A percentile compares a stretch with the other conserved stretches of the same genome.
phyloP scores from a whole-genome alignment of 2,797 vertebrate species.

The Varecia variegata region DNA sequence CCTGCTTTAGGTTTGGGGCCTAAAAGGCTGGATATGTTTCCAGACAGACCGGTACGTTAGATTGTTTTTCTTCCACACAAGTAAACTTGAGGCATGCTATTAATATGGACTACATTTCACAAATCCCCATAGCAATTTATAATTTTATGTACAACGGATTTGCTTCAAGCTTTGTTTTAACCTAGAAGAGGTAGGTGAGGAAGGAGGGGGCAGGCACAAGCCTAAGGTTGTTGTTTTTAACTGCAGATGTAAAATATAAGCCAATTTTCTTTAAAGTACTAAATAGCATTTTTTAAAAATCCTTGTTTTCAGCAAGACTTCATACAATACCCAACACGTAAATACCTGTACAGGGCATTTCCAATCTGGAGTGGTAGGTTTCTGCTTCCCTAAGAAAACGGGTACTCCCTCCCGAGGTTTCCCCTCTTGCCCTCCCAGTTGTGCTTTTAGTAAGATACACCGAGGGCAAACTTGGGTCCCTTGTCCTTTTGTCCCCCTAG shows the following conservation, averaged over 20 bases:
- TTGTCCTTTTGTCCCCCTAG: constrained; percentile 61
- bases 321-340: background rate
- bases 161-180: constrained; percentile 35
- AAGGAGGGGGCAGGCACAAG: background rate
- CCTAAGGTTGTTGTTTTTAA: background rate
- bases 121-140: constrained; percentile 47
- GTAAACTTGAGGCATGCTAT: constrained; percentile 45
- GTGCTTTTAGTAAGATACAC: constrained; percentile 62
- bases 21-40: constrained; percentile 73
- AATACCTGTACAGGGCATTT: background rate
- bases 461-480: constrained; percentile 76
- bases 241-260: constrained; percentile 51
- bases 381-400: constrained; percentile 56
- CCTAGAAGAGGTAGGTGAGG: background rate
- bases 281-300: background rate
- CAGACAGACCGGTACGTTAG: background rate
- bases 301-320: constrained; percentile 31
- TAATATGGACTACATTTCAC: constrained; percentile 64
- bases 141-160: background rate
- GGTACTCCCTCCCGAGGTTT: constrained; percentile 58
- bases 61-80: constrained; percentile 51
- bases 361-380: background rate
- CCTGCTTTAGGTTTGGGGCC: constrained; percentile 75
- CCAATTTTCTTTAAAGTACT: background rate
- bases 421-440: constrained; percentile 68